Base-by-base conservation (phyloP, 92 coral and sea anemone genomes). In the Chrysogorgia sp. region DNA sequence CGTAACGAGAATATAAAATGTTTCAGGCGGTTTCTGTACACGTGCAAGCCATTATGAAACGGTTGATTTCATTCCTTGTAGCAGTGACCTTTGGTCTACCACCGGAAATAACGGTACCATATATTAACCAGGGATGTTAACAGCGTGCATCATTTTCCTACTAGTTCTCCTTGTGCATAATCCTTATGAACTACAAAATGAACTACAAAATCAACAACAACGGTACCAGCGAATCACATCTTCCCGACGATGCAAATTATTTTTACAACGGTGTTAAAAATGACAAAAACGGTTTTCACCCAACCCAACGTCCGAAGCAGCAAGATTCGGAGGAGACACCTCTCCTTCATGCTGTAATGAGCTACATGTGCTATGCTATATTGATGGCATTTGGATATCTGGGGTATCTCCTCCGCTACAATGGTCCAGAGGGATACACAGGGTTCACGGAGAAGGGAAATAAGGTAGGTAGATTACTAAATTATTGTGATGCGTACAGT, bases 251-350 rank as follows among this genome's bases (percentile, higher is more conserved):
- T 65, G 72, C 52, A 65, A 24, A 7, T 35, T 1, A 31, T 52
- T 26, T 35, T 7, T 52, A 29, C 3, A 29, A 31, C 40, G 35
- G 3, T 1, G 67, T 29, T 15, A 61, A 26, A 31, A 61, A 61
- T 23, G 67, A 40, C 40, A 22, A 26, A 61, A 29, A 4, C 40
- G 43, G 23, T 12, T 29, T 67, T 1, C 31, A 40, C 33, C 53
- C 60, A 12, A 17, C 14, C 35, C 43, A 32, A 10, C 60, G 37
- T 12, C 30, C 56, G 34, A 50, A 49, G 10, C 80, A 76, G 23
- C 97, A 93, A 64, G 96, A 92, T 58, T 93, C 91, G 61, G 98
- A 93, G 76, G 94, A 89, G 58, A 93, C 98, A 34, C 98, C 97
- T 40, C 81, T 91, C 24, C 58, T 82, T 56, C 91, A 89, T 34